Base-by-base conservation (phyloP, 2,797 vertebrate genomes). In the Atherinosoma microstoma region DNA sequence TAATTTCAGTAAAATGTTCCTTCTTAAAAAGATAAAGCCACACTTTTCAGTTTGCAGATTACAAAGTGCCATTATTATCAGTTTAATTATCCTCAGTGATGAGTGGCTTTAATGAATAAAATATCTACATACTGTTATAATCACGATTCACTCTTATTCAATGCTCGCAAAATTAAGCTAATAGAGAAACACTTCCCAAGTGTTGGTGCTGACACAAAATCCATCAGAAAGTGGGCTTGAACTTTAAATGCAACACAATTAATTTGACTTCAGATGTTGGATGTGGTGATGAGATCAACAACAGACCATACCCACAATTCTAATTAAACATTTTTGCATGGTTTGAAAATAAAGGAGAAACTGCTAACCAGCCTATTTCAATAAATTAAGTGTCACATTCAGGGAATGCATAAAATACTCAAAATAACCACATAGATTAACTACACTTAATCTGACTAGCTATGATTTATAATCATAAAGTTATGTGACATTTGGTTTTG, bases 1-100 rank as follows among this genome's bases (percentile, higher is more conserved):
- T 90, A 86, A 90, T 91, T 93, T 93, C 85, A 92, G 92, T 94
- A 90, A 94, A 87, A 79, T 84, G 89, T 87, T 91, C 89, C 90
- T 87, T 83, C 87, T 88, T 88, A 84, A 76, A 80, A 76, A 93
- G 91, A 94, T 93, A 94, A 91, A 87, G 59, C 67, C 64, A 73
- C 86, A 74, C 73, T 90, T 89, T 93, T 90, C 73, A 92, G 93
- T 91, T 88, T 80, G 78, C 75, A 91, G 90, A 94, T 93, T 88
- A 85, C 74, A 78, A 90, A 92, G 87, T 91, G 82, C 75, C 90
- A 90, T 92, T 90, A 91, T 92, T 91, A 94, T 94, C 92, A 85
- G 79, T 90, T 91, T 92, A 93, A 94, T 92, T 93, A 94, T 94
- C 92, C 83, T 72, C 79, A 87, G 83, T 84, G 91, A 93, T 90